These are phyloP conservation scores for Platysternon megacephalum DNA, from an alignment of 2,113 vertebrate genomes.

Conservation along the genomic window DNA sequence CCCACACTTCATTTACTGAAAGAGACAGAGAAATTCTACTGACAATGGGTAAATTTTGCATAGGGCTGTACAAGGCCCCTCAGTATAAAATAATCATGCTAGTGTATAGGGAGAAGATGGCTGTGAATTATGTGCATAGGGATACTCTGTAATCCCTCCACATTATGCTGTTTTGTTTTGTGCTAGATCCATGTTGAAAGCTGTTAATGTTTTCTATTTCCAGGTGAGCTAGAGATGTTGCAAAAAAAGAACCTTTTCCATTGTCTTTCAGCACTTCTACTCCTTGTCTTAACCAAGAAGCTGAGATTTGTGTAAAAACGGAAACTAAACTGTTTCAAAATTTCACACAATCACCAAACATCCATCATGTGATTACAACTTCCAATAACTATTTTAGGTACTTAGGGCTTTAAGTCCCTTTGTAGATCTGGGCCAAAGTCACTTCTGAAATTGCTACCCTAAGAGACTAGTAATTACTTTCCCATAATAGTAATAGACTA, in stretches of 20 bases:
- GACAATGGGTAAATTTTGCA: neutral
- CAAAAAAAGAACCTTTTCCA: neutral
- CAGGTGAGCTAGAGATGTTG: neutral
- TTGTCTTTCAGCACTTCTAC: neutral
- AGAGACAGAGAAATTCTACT: neutral
- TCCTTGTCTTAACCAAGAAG: neutral
- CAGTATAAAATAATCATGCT: accelerated
- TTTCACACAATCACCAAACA: accelerated
- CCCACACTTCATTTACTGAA: accelerated
- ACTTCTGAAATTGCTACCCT: neutral
- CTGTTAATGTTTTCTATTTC: neutral
- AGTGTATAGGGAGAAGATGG: neutral
- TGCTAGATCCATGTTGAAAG: neutral
- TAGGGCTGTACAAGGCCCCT: neutral
- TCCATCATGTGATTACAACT: neutral
- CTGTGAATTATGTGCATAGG: neutral
- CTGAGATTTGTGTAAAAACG: neutral
- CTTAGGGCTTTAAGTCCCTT: neutral
- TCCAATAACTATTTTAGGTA: neutral
- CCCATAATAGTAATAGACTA: neutral
- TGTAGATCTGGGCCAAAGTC: neutral
- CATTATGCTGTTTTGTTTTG: neutral
- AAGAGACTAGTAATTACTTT: neutral
- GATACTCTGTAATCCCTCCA: neutral
- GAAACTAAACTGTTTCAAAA: neutral